phyloP scores from a whole-genome alignment of 2,113 vertebrate genomes.

The Oryzias woworae region DNA sequence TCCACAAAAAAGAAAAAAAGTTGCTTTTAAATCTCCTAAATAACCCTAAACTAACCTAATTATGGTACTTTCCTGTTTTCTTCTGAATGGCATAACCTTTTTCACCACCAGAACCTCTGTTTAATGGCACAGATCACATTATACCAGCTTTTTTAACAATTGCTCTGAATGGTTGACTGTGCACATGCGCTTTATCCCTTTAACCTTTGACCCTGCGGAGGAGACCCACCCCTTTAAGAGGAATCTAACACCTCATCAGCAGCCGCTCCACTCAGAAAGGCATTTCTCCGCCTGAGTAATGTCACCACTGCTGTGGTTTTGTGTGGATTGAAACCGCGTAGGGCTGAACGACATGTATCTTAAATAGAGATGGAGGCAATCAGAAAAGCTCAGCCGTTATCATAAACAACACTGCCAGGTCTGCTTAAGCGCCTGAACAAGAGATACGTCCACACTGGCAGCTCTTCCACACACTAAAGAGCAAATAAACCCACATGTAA shows the following conservation, averaged over 20 bases:
- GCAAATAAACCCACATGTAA: slow-evolving; percentile 4
- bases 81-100: too few relatives aligned
- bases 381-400: slow-evolving; percentile 58
- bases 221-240: slow-evolving; percentile 38
- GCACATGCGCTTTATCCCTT: slow-evolving; percentile 25
- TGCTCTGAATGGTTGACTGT: slow-evolving; percentile 17
- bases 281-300: slow-evolving; percentile 37
- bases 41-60: too few relatives aligned
- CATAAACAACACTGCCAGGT: slow-evolving; percentile 5
- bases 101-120: too few relatives aligned
- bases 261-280: slow-evolving; percentile 34
- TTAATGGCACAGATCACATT: not conserved
- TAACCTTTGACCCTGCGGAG: slow-evolving; percentile 35
- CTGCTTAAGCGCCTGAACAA: slow-evolving; percentile 16
- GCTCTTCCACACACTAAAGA: slow-evolving; percentile 8
- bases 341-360: not conserved
- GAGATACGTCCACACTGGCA: slow-evolving; percentile 3
- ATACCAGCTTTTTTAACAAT: not conserved
- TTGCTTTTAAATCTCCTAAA: too few relatives aligned
- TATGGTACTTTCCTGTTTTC: too few relatives aligned
- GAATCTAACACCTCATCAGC: slow-evolving; percentile 57
- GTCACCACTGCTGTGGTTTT: slow-evolving; percentile 47
- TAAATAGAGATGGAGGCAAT: not conserved
- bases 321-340: not conserved
- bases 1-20: too few relatives aligned